Conservation (phyloP, 2,113 vertebrate species). For the Trematomus loennbergii region DNA sequence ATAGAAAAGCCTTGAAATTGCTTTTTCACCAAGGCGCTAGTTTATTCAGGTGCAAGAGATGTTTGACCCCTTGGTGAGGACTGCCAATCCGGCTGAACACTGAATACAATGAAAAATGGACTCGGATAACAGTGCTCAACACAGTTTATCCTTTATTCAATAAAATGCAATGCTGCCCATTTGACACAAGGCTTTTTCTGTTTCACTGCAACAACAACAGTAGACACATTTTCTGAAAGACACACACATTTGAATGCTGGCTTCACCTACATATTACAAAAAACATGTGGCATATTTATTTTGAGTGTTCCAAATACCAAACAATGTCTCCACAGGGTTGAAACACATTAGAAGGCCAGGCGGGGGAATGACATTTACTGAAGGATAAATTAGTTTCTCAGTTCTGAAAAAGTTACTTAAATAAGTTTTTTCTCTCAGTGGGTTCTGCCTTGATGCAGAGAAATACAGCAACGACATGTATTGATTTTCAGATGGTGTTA, state of each 20-base stretch:
- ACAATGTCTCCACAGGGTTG: neutral
- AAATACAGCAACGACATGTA: slow-evolving; percentile 45
- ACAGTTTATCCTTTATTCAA: slow-evolving; percentile 51
- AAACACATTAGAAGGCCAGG: neutral
- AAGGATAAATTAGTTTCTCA: slow-evolving; percentile 31
- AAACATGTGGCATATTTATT: neutral
- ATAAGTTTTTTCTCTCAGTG: slow-evolving; percentile 10
- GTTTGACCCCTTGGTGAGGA: slow-evolving; percentile 24
- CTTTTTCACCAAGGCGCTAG: slow-evolving; percentile 21
- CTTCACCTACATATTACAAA: neutral
- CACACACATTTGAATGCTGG: neutral
- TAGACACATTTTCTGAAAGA: neutral
- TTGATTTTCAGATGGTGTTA: slow-evolving; percentile 56
- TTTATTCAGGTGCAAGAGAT: slow-evolving; percentile 32
- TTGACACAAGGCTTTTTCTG: slow-evolving; percentile 16
- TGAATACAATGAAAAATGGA: slow-evolving; percentile 51
- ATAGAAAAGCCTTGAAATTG: slow-evolving; percentile 34
- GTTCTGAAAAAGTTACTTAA: slow-evolving; percentile 40
- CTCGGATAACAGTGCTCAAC: slow-evolving; percentile 32
- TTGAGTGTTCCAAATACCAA: slow-evolving; percentile 13
- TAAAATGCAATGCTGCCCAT: slow-evolving; percentile 39
- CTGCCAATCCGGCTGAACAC: slow-evolving; percentile 35
- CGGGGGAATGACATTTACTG: slow-evolving; percentile 29
- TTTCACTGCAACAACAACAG: neutral
- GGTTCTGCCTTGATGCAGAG: neutral